Evolutionary conservation across 1,140 invertebrate genomes (phyloP).

Genomic region (Drosophila sucinea): DNA sequence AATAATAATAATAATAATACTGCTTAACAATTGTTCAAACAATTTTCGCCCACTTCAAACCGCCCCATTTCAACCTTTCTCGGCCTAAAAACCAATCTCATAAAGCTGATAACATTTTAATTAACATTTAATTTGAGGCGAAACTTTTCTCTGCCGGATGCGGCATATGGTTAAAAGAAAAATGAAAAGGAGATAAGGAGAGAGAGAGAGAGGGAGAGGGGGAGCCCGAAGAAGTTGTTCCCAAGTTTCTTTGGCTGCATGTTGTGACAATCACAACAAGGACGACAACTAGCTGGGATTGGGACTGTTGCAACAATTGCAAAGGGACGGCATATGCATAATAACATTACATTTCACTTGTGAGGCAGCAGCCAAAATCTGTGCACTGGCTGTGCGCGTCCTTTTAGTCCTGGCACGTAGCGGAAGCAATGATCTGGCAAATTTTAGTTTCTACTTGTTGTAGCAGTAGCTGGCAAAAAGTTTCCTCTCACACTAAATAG

Average conservation of each 20-base stretch:
- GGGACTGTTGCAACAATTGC: slow-evolving; percentile 9
- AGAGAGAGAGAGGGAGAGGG: slow-evolving; percentile 19
- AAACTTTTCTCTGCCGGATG: slow-evolving; percentile 45
- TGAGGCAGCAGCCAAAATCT: slow-evolving; percentile 38
- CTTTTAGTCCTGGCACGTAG: slow-evolving; percentile 71
- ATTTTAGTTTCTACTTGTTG: slow-evolving; percentile 79
- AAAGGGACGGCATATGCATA: slow-evolving; percentile 62
- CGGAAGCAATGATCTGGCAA: slow-evolving; percentile 81
- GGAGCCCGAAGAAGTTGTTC: slow-evolving; percentile 13
- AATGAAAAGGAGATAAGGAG: slow-evolving; percentile 6
- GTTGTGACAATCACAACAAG: slow-evolving; percentile 64
- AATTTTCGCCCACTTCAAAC: slow-evolving; percentile 6
- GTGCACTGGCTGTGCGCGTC: slow-evolving; percentile 38
- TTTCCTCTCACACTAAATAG: slow-evolving; percentile 73
- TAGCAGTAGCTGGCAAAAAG: slow-evolving; percentile 58
- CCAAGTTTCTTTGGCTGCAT: slow-evolving; percentile 41
- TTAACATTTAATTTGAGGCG: slow-evolving; percentile 74
- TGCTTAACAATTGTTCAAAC: slow-evolving; percentile 42
- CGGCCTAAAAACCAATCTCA: slow-evolving; percentile 6
- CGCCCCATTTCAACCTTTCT: not conserved
- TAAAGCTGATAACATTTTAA: slow-evolving; percentile 69
- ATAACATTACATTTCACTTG: slow-evolving; percentile 53
- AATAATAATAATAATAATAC: slow-evolving; percentile 17
- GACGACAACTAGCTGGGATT: slow-evolving; percentile 25
- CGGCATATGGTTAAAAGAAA: slow-evolving; percentile 39